Conservation (phyloP, 2,113 vertebrate genomes). For the Panurus biarmicus region DNA sequence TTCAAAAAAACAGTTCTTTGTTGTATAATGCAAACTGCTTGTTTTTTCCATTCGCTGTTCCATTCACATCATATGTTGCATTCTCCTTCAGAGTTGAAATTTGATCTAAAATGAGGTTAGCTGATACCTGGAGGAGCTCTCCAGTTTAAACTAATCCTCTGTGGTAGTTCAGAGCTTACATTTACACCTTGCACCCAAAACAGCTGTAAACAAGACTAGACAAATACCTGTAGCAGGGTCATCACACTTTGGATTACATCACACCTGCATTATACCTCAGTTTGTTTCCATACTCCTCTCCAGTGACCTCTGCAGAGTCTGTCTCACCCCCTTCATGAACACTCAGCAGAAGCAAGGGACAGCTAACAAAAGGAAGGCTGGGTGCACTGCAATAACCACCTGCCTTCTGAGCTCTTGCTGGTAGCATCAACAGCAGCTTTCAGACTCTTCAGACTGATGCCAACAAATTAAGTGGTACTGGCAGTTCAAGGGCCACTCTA, state of each 20-base stretch:
- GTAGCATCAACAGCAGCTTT: neutral
- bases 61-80: neutral
- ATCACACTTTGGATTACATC: neutral
- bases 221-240: neutral
- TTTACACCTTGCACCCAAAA: neutral
- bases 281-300: neutral
- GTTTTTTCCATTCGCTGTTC: neutral
- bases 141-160: neutral
- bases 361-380: neutral
- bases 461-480: neutral
- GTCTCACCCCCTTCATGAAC: neutral
- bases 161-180: neutral
- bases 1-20: neutral
- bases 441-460: neutral
- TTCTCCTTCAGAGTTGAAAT: neutral
- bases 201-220: neutral
- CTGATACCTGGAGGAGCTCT: neutral
- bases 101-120: neutral
- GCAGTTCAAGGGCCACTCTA: accelerated
- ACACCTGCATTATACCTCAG: neutral
- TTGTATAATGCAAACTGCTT: neutral
- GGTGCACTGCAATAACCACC: neutral
- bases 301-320: neutral
- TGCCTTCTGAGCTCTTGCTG: neutral
- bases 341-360: neutral